phyloP scores from a whole-genome alignment of 2,888 invertebrate species.

The Chorisops tibialis region DNA sequence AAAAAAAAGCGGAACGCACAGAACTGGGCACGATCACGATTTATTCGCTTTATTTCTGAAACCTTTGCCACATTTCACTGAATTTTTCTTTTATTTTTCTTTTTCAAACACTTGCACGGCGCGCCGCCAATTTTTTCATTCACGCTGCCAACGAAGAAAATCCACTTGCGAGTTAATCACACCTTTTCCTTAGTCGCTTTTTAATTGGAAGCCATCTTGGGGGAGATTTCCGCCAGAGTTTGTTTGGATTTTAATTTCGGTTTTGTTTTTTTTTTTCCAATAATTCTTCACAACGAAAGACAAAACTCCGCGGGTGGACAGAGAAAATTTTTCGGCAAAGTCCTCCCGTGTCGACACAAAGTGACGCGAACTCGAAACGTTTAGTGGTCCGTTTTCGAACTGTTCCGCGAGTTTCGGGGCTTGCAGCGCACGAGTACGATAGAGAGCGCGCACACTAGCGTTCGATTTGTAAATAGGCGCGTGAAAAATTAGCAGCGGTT shows the following conservation, averaged over 20 bases:
- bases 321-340: conserved; percentile 22
- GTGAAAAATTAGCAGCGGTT: background rate
- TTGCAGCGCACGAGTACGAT: background rate
- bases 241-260: too few relatives aligned
- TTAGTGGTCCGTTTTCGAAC: conserved; percentile 7
- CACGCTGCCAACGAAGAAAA: too few relatives aligned
- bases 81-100: background rate
- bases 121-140: background rate
- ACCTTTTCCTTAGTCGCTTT: too few relatives aligned
- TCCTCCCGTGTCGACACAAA: conserved; percentile 25
- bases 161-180: too few relatives aligned
- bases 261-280: background rate
- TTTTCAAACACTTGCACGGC: conserved; percentile 8
- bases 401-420: conserved; percentile 1
- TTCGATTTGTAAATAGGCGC: background rate
- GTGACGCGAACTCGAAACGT: conserved; percentile 23
- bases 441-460: background rate
- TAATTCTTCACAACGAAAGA: conserved; percentile 13
- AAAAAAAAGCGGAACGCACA: background rate
- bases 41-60: background rate
- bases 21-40: background rate
- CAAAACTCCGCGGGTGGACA: conserved; percentile 1
- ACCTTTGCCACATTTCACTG: background rate
- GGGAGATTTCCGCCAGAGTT: too few relatives aligned
- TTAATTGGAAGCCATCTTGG: too few relatives aligned